Percentiles rank a stretch among this genome's conserved stretches.
Evolutionary conservation across 2,797 vertebrate species (phyloP).

Genomic region (Diceros bicornis): DNA sequence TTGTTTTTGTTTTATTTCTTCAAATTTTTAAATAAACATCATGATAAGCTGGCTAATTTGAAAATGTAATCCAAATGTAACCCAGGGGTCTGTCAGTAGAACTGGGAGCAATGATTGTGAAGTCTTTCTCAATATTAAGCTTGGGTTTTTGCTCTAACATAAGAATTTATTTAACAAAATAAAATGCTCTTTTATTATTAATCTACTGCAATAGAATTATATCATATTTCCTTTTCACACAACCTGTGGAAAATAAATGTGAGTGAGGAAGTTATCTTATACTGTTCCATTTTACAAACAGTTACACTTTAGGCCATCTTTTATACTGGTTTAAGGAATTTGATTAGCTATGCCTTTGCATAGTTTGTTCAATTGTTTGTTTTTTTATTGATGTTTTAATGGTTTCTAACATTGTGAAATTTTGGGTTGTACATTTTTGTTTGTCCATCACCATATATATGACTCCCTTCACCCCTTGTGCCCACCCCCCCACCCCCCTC

Average conservation of each 20-base stretch:
- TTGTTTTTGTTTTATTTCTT: background rate
- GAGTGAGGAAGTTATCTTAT: background rate
- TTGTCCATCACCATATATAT: too few relatives aligned
- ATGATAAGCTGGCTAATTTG: background rate
- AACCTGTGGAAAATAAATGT: background rate
- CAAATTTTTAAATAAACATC: background rate
- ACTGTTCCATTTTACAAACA: background rate
- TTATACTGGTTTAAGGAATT: background rate
- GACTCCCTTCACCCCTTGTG: too few relatives aligned
- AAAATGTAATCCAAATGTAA: background rate
- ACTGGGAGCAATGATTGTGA: background rate
- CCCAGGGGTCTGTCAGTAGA: background rate
- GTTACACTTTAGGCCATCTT: background rate
- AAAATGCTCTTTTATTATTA: background rate
- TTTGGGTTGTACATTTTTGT: too few relatives aligned
- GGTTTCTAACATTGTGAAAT: too few relatives aligned
- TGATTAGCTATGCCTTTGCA: background rate
- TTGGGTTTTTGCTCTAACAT: background rate
- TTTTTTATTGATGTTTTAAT: too few relatives aligned
- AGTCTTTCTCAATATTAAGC: background rate
- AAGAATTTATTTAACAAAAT: background rate
- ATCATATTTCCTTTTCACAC: background rate
- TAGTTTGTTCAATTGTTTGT: too few relatives aligned
- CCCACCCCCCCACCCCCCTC: too few relatives aligned
- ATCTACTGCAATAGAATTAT: background rate